Conservation (phyloP, 2,888 invertebrate genomes). For the Agonum fuliginosum region DNA sequence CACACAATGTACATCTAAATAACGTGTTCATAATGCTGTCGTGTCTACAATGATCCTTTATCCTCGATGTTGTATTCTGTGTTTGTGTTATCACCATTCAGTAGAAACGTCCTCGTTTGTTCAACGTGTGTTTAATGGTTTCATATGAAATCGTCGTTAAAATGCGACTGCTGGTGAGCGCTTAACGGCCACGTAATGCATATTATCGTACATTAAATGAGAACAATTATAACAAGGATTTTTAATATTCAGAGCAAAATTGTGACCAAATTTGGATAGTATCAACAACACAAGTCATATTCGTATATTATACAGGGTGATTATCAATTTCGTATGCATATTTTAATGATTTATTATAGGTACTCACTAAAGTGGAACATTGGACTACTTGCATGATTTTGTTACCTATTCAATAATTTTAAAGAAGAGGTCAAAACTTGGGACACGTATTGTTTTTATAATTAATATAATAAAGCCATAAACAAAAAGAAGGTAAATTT, state of each 20-base stretch:
- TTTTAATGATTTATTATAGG: too few species aligned
- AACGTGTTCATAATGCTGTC: constrained; percentile 52
- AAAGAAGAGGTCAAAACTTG: too few species aligned
- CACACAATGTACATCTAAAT: constrained; percentile 46
- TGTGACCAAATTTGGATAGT: background rate
- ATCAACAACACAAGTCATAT: background rate
- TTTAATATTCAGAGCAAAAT: background rate
- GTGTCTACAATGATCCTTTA: constrained; percentile 33
- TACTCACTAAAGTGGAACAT: too few species aligned
- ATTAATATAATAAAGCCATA: too few species aligned
- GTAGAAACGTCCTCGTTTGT: constrained; percentile 35
- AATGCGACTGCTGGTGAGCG: background rate
- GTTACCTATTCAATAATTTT: too few species aligned
- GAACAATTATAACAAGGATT: background rate
- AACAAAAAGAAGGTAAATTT: too few species aligned
- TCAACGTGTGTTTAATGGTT: constrained; percentile 33
- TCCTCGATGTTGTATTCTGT: background rate
- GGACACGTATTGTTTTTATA: too few species aligned
- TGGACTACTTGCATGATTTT: too few species aligned
- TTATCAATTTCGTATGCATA: too few species aligned
- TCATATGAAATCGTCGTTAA: constrained; percentile 28
- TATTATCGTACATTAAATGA: background rate
- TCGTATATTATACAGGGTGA: too few species aligned
- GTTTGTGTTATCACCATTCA: constrained; percentile 29
- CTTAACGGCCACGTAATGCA: background rate